These are phyloP conservation scores for Pelobates fuscus DNA, from an alignment of 2,113 vertebrate species.

Conservation along the genomic window DNA sequence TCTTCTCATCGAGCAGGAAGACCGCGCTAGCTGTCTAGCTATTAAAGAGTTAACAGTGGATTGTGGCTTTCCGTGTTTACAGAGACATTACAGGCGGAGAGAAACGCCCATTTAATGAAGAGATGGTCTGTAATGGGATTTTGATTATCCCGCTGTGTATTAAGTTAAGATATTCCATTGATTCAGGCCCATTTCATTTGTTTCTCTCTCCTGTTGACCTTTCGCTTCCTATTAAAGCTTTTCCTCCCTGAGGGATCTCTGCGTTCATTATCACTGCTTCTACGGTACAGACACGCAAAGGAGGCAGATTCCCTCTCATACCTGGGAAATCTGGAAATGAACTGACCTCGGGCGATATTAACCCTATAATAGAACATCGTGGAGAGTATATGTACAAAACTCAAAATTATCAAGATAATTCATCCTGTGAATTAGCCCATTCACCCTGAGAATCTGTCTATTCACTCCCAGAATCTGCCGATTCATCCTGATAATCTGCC, in stretches of 20 bases:
- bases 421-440: too few species aligned
- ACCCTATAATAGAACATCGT: too few species aligned
- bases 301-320: background rate
- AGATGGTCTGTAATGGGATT: conserved; percentile 37
- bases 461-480: too few species aligned
- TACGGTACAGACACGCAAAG: conserved; percentile 1
- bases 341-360: too few species aligned
- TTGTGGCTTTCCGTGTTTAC: conserved; percentile 29
- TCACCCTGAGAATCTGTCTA: too few species aligned
- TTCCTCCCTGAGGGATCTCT: background rate
- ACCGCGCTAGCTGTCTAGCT: too few species aligned
- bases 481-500: too few species aligned
- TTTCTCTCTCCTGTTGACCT: conserved; percentile 44
- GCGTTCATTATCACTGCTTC: conserved; percentile 30
- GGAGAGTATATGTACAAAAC: too few species aligned
- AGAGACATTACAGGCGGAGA: conserved; percentile 20
- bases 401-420: too few species aligned
- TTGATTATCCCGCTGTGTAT: conserved; percentile 42
- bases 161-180: conserved; percentile 43
- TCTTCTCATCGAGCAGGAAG: too few species aligned
- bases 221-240: conserved; percentile 41
- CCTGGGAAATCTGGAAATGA: background rate
- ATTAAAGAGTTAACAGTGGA: conserved; percentile 5
- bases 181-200: conserved; percentile 38
- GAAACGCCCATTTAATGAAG: conserved; percentile 42